These are phyloP conservation scores for Dryobotodes eremita DNA, from an alignment of 2,888 invertebrate species.

Conservation along the genomic window DNA sequence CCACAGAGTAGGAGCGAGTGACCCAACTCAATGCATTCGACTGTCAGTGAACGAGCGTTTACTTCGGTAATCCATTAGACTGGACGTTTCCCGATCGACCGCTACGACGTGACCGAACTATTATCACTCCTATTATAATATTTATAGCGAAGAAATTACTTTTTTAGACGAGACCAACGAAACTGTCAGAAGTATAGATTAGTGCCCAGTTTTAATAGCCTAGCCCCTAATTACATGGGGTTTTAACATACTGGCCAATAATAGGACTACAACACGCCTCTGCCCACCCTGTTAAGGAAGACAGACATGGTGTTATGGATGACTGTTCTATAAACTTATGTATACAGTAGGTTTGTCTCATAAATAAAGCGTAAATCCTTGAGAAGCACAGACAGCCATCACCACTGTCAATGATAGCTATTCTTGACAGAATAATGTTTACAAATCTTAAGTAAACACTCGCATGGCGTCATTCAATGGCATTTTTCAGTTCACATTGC, in stretches of 20 bases:
- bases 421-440: slow-evolving; percentile 71
- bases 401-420: slow-evolving; percentile 49
- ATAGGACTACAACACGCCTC: background rate
- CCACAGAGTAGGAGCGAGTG: background rate
- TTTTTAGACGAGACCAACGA: background rate
- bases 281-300: background rate
- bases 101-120: slow-evolving; percentile 59
- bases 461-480: slow-evolving; percentile 68
- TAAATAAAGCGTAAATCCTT: slow-evolving; percentile 30
- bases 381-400: slow-evolving; percentile 19
- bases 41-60: slow-evolving; percentile 32
- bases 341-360: background rate
- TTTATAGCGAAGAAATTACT: slow-evolving; percentile 31
- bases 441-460: slow-evolving; percentile 67
- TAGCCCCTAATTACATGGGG: background rate
- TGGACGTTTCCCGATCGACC: slow-evolving; percentile 53
- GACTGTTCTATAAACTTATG: background rate
- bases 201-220: background rate
- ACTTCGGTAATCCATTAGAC: slow-evolving; percentile 48
- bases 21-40: slow-evolving; percentile 36
- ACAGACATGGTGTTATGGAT: background rate
- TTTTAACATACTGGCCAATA: background rate
- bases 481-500: slow-evolving; percentile 78
- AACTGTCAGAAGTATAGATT: background rate
- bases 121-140: slow-evolving; percentile 47